phyloP scores from a whole-genome alignment of 2,797 vertebrate genomes.

The Notolabrus celidotus region DNA sequence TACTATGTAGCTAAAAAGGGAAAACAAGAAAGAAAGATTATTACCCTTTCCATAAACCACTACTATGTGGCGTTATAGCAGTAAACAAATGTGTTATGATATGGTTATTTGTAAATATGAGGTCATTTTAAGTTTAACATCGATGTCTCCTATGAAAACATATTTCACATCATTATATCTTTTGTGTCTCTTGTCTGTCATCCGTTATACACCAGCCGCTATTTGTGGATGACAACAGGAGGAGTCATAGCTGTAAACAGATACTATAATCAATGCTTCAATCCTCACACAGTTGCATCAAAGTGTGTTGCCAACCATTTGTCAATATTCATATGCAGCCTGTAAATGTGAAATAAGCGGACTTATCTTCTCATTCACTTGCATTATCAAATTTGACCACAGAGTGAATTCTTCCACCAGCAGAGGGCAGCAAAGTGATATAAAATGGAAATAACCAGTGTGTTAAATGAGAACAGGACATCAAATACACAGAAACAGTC shows the following conservation, averaged over 20 bases:
- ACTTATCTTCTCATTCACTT: background rate
- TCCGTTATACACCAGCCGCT: no score
- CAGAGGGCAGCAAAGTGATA: constrained; percentile 63
- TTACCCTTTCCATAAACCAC: background rate
- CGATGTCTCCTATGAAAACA: no score
- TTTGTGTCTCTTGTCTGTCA: no score
- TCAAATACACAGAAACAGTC: constrained; percentile 24
- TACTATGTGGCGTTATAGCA: background rate
- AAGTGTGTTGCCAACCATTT: background rate
- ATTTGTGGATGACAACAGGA: no score
- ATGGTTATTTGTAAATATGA: no score
- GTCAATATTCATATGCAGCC: background rate
- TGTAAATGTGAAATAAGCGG: background rate
- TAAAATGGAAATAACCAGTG: constrained; percentile 20
- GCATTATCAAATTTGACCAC: background rate
- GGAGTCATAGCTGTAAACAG: no score
- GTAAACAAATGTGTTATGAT: no score
- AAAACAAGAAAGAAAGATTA: background rate
- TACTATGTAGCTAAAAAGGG: background rate
- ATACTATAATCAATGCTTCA: no score
- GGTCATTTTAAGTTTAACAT: no score
- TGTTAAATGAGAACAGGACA: constrained; percentile 28
- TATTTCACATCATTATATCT: no score
- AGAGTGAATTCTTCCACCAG: constrained; percentile 33
- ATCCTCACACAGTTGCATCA: background rate